Evolutionary conservation across 2,113 vertebrate genomes (phyloP).

Genomic region (Astur gentilis): DNA sequence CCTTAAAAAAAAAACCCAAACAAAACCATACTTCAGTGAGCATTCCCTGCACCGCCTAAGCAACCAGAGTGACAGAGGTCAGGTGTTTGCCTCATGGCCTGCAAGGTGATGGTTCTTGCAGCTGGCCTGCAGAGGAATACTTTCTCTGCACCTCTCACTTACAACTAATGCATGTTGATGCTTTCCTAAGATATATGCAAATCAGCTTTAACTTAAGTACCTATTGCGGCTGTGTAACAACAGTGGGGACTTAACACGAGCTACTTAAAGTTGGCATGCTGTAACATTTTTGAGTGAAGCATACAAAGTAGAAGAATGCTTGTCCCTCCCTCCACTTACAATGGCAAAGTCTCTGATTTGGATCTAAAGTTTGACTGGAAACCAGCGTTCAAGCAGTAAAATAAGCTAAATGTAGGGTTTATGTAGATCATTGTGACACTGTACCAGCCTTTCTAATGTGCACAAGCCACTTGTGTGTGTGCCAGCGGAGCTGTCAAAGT

Average conservation of each 20-base stretch:
- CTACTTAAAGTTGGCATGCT: neutral
- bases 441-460: neutral
- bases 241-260: neutral
- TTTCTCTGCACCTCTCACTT: neutral
- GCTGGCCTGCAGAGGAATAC: neutral
- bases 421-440: neutral
- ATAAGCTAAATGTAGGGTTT: neutral
- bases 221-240: neutral
- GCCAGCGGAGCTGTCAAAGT: neutral
- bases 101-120: neutral
- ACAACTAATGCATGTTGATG: neutral
- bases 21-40: accelerated
- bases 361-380: neutral
- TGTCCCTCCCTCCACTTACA: neutral
- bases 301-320: neutral
- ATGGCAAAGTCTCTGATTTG: neutral
- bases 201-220: neutral
- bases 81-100: neutral
- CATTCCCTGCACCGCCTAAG: neutral
- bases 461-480: neutral
- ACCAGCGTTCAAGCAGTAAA: neutral
- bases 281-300: neutral
- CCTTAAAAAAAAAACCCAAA: neutral
- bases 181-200: neutral
- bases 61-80: neutral